Percentiles rank a stretch among this genome's conserved stretches.
Conservation (phyloP, 2,888 invertebrate genomes). For the Eupithecia vulgata region DNA sequence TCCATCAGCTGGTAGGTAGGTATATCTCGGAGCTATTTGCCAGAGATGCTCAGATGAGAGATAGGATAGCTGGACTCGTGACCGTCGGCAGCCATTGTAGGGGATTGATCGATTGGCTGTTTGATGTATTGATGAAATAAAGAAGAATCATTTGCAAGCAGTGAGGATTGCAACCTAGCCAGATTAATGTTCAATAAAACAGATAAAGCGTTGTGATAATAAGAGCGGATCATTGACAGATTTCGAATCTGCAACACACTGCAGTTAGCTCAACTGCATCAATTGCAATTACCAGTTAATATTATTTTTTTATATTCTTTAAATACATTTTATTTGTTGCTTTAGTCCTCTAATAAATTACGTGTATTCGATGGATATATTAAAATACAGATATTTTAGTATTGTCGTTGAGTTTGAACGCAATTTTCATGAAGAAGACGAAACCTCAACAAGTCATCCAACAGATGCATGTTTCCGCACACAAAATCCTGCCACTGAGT, state of each 20-base stretch:
- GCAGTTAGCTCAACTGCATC: too few species aligned
- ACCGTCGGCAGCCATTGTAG: constrained; percentile 4
- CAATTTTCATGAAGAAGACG: neutral
- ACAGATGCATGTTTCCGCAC: too few species aligned
- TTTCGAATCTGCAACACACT: neutral
- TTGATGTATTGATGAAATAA: neutral
- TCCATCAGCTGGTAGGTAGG: neutral
- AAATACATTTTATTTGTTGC: too few species aligned
- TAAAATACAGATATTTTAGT: neutral
- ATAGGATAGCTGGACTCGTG: constrained; percentile 15
- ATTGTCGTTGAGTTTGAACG: neutral
- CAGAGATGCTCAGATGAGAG: constrained; percentile 15
- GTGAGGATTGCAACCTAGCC: neutral
- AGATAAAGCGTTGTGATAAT: neutral
- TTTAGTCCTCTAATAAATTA: too few species aligned
- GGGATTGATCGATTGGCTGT: neutral
- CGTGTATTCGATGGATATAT: neutral
- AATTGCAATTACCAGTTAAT: too few species aligned
- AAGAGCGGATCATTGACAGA: neutral
- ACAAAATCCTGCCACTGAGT: too few species aligned
- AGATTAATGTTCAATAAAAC: neutral
- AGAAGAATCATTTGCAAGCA: neutral
- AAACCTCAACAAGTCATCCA: neutral
- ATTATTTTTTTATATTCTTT: too few species aligned
- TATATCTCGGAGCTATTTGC: constrained; percentile 8